Evolutionary conservation across 2,113 vertebrate species (phyloP).

Genomic region (Hydrolagus affinis): DNA sequence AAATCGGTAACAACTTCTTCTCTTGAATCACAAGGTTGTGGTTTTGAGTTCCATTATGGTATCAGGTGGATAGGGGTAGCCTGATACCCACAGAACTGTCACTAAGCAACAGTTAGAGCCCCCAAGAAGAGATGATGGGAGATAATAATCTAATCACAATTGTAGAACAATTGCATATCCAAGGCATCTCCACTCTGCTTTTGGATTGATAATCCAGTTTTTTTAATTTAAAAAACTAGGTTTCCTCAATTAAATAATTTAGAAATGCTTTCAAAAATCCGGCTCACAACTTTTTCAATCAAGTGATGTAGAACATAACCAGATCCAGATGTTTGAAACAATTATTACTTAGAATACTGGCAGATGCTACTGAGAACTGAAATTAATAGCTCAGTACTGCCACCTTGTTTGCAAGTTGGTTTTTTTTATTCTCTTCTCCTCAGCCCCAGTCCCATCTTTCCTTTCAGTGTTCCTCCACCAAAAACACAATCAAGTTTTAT

Average conservation of each 20-base stretch:
- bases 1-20: no score
- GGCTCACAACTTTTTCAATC: no score
- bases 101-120: no score
- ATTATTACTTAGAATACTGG: neutral
- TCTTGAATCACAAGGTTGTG: no score
- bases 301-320: neutral
- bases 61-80: no score
- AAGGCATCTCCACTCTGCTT: neutral
- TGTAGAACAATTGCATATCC: no score
- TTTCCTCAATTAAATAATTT: neutral
- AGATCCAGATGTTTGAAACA: neutral
- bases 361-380: neutral
- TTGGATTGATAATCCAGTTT: neutral
- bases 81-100: no score
- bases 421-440: neutral
- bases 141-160: no score
- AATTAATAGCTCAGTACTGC: slow-evolving; percentile 4
- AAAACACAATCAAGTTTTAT: neutral
- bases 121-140: no score
- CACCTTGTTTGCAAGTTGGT: neutral
- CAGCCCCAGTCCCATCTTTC: no score
- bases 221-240: neutral
- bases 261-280: no score
- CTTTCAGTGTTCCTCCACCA: neutral
- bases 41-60: no score